Evolutionary conservation across 1,140 invertebrate genomes (phyloP), one percentile per base, ranked within the genome.

Genomic region (Psix sp.): DNA sequence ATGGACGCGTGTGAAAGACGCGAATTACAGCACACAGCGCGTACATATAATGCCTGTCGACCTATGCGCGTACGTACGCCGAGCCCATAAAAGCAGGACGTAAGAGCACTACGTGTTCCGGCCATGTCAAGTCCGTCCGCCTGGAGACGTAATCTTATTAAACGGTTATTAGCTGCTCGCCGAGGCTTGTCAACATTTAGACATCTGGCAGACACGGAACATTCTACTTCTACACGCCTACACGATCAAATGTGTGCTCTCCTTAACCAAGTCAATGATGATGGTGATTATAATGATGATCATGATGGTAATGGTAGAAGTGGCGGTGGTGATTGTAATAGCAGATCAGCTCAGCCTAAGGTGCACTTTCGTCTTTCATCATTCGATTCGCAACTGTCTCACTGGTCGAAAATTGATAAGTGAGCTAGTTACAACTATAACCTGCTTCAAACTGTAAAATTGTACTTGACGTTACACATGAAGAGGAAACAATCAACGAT

Each of bases 101-200:
- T 77, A 76, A 78, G 79, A 79, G 75, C 72, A 46, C 75, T 77
- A 77, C 78, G 74, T 80, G 79, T 84, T 84, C 79, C 80, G 82
- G 79, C 76, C 80, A 82, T 78, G 83, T 85, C 83, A 82, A 78
- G 76, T 80, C 76, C 72, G 80, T 82, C 77, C 80, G 51, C 63
- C 68, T 68, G 74, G 76, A 81, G 82, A 85, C 84, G 80, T 84
- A 84, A 85, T 84, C 83, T 84, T 84, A 85, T 85, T 85, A 85
- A 85, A 85, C 82, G 84, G 82, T 80, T 85, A 85, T 84, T 85
- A 84, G 81, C 80, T 82, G 80, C 78, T 82, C 82, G 84, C 67
- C 80, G 76, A 77, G 79, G 75, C 84, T 84, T 83, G 82, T 85
- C 83, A 83, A 84, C 83, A 83, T 85, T 85, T 84, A 82, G 84